A percentile compares a stretch with the other conserved stretches of the same genome.
Conservation (phyloP, 2,113 vertebrate species). For the Beaufortia kweichowensis region DNA sequence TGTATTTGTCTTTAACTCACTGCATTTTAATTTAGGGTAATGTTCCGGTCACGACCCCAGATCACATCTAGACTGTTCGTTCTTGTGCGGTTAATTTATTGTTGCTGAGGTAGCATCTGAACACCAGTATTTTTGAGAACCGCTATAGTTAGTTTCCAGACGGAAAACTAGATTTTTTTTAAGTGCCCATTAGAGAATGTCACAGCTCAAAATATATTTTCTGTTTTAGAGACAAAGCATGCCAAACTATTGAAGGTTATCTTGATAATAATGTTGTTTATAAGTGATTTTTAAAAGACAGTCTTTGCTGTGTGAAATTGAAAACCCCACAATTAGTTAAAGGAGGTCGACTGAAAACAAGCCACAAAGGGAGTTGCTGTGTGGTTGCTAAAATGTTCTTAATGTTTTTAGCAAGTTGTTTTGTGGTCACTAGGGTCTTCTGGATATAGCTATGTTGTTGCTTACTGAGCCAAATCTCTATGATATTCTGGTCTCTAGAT, state of each 20-base stretch:
- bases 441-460: no score
- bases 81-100: slow-evolving; percentile 18
- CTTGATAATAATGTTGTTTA: not conserved
- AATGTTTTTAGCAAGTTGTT: no score
- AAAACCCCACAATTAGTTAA: not conserved
- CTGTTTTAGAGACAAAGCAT: not conserved
- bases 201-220: not conserved
- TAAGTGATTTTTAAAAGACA: not conserved
- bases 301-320: not conserved
- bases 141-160: slow-evolving; percentile 4
- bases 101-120: not conserved
- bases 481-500: no score
- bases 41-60: slow-evolving; percentile 1
- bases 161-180: not conserved
- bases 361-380: no score
- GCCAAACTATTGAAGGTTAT: slow-evolving; percentile 3
- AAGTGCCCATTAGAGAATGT: not conserved
- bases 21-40: slow-evolving; percentile 9
- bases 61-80: slow-evolving; percentile 4
- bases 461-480: no score
- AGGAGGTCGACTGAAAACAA: not conserved
- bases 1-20: not conserved
- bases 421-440: no score
- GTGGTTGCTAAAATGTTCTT: no score
- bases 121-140: not conserved